Evolutionary conservation across 2,888 invertebrate species (phyloP), one percentile per base, ranked within the genome.

Genomic region (Drosophila birchii): DNA sequence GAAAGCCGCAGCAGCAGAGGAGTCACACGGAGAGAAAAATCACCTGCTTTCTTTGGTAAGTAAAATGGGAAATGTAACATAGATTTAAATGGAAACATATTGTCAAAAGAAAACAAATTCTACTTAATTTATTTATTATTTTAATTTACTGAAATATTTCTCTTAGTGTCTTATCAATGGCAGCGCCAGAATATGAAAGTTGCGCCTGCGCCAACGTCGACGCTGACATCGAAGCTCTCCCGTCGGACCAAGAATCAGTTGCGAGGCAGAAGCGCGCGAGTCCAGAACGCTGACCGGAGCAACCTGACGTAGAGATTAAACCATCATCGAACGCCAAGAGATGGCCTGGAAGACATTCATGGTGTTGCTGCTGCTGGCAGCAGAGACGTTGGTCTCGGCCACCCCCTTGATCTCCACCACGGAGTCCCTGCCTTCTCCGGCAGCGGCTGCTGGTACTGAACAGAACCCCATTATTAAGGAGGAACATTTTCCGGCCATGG

Each of bases 141-240:
- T 3, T 18, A 41, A 34, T 47, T 47, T 9, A 8, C 5, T 38
- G 7, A 2, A 0, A 5, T 51, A 29, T 53, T 49, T 61, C 64
- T 3, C 14, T 66, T 20, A 44, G 66, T 66, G 64, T 23, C 36
- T 34, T 54, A 54, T 23, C 56, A 54, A n/a, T 56, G 51, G 20
- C 73, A 73, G 64, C 56, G 84, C 34, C 80, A 76, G 78, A 87
- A 86, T 87, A 81, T 78, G 84, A 87, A 86, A 88, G 87, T 81
- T 81, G 85, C 85, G 89, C 87, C 76, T 84, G 87, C 85, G 63
- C 54, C 44, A 61, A 26, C 69, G 64, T 38, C 56, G 57, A 66
- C 72, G 62, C 60, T 16, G 55, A 75, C 57, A 59, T 83, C 71
- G 76, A 61, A 71, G 63, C 88, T 66, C 53, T 57, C 69, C 56